Evolutionary conservation across 2,113 vertebrate species (phyloP), one percentile per base, ranked within the genome.

Genomic region (Alethe diademata): DNA sequence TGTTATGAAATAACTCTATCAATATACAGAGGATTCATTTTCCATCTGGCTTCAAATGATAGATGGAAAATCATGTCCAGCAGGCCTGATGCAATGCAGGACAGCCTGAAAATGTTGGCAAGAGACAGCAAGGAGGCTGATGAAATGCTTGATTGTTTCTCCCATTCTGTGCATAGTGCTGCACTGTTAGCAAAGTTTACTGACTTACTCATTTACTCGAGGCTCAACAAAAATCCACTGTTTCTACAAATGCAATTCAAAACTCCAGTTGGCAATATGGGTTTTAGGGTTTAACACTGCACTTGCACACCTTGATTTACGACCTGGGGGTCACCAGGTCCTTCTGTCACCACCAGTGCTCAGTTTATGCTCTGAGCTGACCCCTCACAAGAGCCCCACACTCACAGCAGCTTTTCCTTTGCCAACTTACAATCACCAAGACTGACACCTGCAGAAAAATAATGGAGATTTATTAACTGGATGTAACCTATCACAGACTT

Each of bases 71-170:
- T 40, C 67, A 62, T 9, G 58, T 70, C 91, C 74, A 86, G 70
- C 42, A 81, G 62, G 85, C 66, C 64, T 86, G 94, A 93, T 71
- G 96, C 90, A 95, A 67, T 6, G 53, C 88, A 94, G 90, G 87
- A 53, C 78, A 86, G 76, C 56, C 48, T 8, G 8, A 48, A 79
- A 81, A 85, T 26, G 48, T 23, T 91, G 86, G 91, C 96, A 93
- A 35, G 75, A 69, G 88, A 64, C 56, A 87, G 87, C 66, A 78
- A 66, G 76, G 33, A 80, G 70, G 60, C 81, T 86, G 84, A 81
- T 92, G 94, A 97, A 97, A 91, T 8, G 48, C 75, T 82, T 1
- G 14, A 83, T 91, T 89, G 88, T 92, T 81, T 81, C 90, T 79
- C 57, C 86, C 69, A n/a, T 86, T 85, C 93, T 85, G 76, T 64